Evolutionary conservation across 2,797 vertebrate species (phyloP), one percentile per base, ranked within the genome.

Genomic region (Sebastes iracundus): DNA sequence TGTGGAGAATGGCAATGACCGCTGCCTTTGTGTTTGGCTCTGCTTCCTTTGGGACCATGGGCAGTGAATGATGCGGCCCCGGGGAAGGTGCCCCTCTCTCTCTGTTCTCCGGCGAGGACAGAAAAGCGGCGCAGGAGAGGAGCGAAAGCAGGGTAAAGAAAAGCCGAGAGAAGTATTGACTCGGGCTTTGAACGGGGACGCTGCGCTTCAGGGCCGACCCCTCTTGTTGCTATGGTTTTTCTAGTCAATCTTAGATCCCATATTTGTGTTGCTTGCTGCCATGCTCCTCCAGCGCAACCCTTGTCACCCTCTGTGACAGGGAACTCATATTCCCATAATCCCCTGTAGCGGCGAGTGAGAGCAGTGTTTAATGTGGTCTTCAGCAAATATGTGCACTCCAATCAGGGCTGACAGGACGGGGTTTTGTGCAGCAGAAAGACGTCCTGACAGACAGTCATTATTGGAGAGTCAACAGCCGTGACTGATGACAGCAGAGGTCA

Each of bases 1-100:
- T 95, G 95, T 93, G 91, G 93, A 94, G 93, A 94, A 95, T 94
- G 93, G 95, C 94, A 93, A 94, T 95, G 93, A 94, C 93, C 91
- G 87, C 92, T 81, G 91, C 90, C 85, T 92, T 95, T 95, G 93
- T 95, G 93, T 81, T 76, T 28, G 84, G 67, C 74, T 82, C 87
- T 30, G 87, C 93, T 88, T 90, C 91, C 92, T 94, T 95, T 93
- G 91, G 92, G 92, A 84, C 90, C 75, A 68, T 13, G 87, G 91
- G 92, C 95, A 93, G 92, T 95, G 92, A 95, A 92, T 93, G 92
- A 95, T 92, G 92, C 86, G 82, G 92, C 92, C 93, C 91, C 85
- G 87, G 89, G 93, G 94, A 93, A 90, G 91, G 93, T 88, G 92
- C 91, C 94, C 88, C 92, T 88, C 92, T 89, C 84, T 67, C 87